Percentiles rank a stretch among this genome's conserved stretches.
These are phyloP conservation scores for Thereva nobilitata DNA, from an alignment of 2,888 invertebrate species.

Conservation along the genomic window DNA sequence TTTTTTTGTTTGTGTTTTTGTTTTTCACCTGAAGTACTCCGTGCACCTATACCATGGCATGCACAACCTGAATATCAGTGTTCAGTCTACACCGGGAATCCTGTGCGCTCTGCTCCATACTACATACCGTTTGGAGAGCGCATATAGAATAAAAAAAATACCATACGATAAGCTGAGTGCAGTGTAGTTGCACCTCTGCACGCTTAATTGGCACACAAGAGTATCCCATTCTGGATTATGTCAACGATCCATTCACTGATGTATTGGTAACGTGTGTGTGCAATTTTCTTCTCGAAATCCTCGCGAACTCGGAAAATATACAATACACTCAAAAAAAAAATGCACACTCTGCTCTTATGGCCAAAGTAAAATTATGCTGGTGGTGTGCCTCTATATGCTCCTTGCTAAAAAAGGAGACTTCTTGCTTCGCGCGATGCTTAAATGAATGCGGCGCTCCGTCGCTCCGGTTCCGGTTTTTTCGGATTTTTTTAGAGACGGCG, in stretches of 20 bases:
- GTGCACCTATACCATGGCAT: not conserved
- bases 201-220: conserved; percentile 29
- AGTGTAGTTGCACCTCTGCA: not conserved
- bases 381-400: too few species aligned
- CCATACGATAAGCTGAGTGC: not conserved
- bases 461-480: too few species aligned
- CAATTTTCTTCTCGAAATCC: too few species aligned
- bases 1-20: not conserved
- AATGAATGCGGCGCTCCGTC: too few species aligned
- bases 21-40: conserved; percentile 2
- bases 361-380: too few species aligned
- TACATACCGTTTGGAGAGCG: not conserved
- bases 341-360: too few species aligned
- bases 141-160: not conserved
- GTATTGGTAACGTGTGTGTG: conserved; percentile 12
- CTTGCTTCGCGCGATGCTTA: too few species aligned
- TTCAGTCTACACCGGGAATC: too few species aligned
- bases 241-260: conserved; percentile 3
- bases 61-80: not conserved
- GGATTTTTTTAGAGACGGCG: not conserved
- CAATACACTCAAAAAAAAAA: too few species aligned
- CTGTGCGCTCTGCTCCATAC: too few species aligned
- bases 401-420: too few species aligned
- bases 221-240: conserved; percentile 12
- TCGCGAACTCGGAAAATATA: too few species aligned